These are phyloP conservation scores for Drosophila gaucha DNA, from an alignment of 2,888 invertebrate species.

Conservation along the genomic window DNA sequence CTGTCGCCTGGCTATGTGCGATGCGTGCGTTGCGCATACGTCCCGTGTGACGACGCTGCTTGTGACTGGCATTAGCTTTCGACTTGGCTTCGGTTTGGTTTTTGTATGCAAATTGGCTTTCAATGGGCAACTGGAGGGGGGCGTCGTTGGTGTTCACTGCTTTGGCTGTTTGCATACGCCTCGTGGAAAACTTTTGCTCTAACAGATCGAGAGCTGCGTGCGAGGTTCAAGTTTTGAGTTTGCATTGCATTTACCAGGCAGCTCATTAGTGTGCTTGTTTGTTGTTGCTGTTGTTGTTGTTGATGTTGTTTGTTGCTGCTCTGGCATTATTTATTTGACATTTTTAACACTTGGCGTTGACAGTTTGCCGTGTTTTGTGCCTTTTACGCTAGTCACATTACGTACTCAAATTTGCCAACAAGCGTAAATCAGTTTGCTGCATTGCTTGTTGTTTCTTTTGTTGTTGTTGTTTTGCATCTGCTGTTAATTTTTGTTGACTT, in stretches of 20 bases:
- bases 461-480: slow-evolving; percentile 20
- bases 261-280: slow-evolving; percentile 68
- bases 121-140: background rate
- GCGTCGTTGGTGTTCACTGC: background rate
- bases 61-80: slow-evolving; percentile 45
- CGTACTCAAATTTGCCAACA: slow-evolving; percentile 46
- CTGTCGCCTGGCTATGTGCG: slow-evolving; percentile 2
- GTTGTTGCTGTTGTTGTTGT: slow-evolving; percentile 32
- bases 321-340: slow-evolving; percentile 68
- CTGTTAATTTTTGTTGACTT: slow-evolving; percentile 61
- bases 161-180: slow-evolving; percentile 22
- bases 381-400: slow-evolving; percentile 47
- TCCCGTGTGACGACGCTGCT: slow-evolving; percentile 46
- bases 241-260: slow-evolving; percentile 60
- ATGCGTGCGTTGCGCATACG: slow-evolving; percentile 64
- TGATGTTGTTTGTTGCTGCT: slow-evolving; percentile 32
- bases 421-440: slow-evolving; percentile 69
- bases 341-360: slow-evolving; percentile 70
- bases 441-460: slow-evolving; percentile 22
- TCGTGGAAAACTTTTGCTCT: slow-evolving; percentile 47
- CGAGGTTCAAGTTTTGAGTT: slow-evolving; percentile 46
- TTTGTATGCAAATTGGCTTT: slow-evolving; percentile 71
- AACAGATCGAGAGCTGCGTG: slow-evolving; percentile 46
- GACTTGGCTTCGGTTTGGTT: slow-evolving; percentile 40
- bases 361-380: slow-evolving; percentile 45